Evolutionary conservation across 2,888 invertebrate genomes (phyloP).

Genomic region (Congeria kusceri): DNA sequence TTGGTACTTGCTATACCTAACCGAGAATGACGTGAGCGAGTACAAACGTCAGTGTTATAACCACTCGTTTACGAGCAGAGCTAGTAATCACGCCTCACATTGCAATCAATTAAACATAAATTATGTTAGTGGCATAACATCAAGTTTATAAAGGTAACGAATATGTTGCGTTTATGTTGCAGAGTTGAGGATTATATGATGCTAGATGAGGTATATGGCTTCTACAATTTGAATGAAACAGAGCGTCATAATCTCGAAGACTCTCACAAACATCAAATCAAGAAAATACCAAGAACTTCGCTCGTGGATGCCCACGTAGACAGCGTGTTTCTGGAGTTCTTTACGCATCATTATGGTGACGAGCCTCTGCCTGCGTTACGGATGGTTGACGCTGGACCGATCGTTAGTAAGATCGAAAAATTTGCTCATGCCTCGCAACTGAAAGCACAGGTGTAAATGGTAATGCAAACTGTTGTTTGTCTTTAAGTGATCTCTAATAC

Average conservation of each 20-base stretch:
- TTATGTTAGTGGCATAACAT: too few species aligned
- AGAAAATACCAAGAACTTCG: constrained; percentile 28
- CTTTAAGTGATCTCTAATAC: too few species aligned
- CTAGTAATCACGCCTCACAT: too few species aligned
- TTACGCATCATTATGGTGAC: constrained; percentile 26
- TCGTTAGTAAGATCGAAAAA: constrained; percentile 55
- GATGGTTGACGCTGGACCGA: constrained; percentile 47
- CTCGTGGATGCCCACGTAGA: constrained; percentile 38
- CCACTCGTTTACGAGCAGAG: too few species aligned
- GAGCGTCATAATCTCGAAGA: constrained; percentile 40
- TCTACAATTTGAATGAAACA: constrained; percentile 30
- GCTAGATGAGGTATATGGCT: constrained; percentile 42
- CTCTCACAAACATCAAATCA: constrained; percentile 33
- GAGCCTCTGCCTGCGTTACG: constrained; percentile 42
- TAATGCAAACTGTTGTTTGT: too few species aligned
- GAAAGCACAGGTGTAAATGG: background rate
- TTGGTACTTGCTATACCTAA: too few species aligned
- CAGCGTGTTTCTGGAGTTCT: constrained; percentile 42
- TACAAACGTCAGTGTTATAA: too few species aligned
- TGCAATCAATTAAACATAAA: too few species aligned
- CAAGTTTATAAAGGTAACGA: too few species aligned
- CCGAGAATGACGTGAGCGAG: too few species aligned
- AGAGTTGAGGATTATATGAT: constrained; percentile 58
- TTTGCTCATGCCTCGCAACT: constrained; percentile 9
- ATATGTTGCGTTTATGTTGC: too few species aligned